A percentile compares a stretch with the other conserved stretches of the same genome.
Evolutionary conservation across 2,113 vertebrate species (phyloP).

Genomic region (Semnornis frantzii): DNA sequence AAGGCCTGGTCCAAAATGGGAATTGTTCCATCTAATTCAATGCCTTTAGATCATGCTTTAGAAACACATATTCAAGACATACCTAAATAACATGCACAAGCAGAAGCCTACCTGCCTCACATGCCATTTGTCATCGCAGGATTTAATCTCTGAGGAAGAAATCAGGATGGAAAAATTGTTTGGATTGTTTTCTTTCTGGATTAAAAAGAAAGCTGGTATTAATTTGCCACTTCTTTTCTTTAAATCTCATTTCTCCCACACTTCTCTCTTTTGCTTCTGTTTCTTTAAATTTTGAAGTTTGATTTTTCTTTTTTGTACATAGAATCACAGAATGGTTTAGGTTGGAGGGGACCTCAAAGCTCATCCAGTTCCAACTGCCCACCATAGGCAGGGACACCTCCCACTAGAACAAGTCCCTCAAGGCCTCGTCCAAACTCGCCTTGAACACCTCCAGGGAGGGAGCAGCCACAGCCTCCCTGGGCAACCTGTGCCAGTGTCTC

Average conservation of each 20-base stretch:
- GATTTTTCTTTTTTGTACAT: neutral
- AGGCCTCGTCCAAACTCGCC: no score
- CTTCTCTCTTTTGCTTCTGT: neutral
- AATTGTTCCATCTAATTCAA: neutral
- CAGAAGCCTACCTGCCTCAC: neutral
- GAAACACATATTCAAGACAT: neutral
- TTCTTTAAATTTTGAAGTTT: neutral
- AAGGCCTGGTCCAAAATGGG: conserved; percentile 2
- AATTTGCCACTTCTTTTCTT: neutral
- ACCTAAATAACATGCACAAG: neutral
- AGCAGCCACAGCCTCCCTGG: no score
- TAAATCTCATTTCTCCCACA: neutral
- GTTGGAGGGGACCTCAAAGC: no score
- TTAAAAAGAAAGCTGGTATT: neutral
- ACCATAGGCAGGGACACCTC: no score
- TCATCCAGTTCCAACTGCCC: no score
- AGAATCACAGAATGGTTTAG: no score
- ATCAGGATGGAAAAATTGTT: neutral
- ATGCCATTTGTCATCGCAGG: neutral
- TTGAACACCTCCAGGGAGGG: no score
- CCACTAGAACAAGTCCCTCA: no score
- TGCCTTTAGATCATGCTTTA: neutral
- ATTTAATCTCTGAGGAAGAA: neutral
- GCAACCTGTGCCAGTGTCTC: no score
- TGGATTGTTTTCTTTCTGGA: neutral